phyloP scores from a whole-genome alignment of 1,140 invertebrate species.

The Conus betulinus region DNA sequence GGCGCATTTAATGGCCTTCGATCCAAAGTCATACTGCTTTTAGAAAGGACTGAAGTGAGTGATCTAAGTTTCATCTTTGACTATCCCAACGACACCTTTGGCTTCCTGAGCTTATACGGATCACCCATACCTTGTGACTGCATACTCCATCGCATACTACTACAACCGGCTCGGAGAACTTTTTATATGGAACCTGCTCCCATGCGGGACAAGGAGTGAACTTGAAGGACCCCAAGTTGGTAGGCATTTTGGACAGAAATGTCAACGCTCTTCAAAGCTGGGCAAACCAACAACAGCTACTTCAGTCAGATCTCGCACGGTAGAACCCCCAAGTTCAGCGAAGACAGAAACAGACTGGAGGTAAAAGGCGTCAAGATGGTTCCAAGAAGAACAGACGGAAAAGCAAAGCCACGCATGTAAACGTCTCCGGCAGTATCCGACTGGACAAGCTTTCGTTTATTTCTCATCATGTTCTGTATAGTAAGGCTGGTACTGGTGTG shows the following conservation, averaged over 20 bases:
- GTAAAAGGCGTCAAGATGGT: not conserved
- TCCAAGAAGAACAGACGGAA: constrained; percentile 3
- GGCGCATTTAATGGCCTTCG: constrained; percentile 29
- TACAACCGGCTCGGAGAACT: constrained; percentile 5
- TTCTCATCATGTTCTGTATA: not conserved
- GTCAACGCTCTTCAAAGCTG: not conserved
- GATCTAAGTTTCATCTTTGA: constrained; percentile 31
- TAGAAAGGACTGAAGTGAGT: constrained; percentile 34
- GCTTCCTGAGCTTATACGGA: constrained; percentile 29
- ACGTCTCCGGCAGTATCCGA: not conserved
- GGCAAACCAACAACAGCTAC: not conserved
- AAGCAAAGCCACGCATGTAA: not conserved
- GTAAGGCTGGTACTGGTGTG: not conserved
- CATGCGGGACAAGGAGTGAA: constrained; percentile 24
- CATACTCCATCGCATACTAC: constrained; percentile 6
- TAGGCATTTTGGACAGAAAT: constrained; percentile 15
- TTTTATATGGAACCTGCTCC: constrained; percentile 32
- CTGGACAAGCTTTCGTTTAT: not conserved
- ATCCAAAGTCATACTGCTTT: constrained; percentile 18
- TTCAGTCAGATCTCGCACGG: not conserved
- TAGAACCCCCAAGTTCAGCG: constrained; percentile 7
- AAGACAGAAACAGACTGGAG: constrained; percentile 7
- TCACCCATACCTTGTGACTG: constrained; percentile 37
- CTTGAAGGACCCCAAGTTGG: constrained; percentile 26
- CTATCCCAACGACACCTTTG: constrained; percentile 26